These are phyloP conservation scores for Hoplostethus atlanticus DNA, from an alignment of 2,797 vertebrate genomes.

Conservation along the genomic window DNA sequence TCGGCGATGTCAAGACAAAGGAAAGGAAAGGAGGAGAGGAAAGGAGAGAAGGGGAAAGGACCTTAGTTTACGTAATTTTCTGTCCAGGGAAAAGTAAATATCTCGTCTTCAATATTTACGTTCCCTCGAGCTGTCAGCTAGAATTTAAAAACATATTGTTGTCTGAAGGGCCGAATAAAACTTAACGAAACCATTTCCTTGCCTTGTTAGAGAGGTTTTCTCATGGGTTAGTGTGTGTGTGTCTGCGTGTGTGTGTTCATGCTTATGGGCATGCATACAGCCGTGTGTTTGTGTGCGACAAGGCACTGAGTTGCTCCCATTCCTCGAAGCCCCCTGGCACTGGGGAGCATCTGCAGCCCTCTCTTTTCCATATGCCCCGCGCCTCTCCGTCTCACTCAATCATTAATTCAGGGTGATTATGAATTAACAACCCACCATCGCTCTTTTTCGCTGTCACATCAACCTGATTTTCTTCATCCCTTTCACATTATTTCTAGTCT, in stretches of 20 bases:
- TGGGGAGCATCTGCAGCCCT: conserved; percentile 77
- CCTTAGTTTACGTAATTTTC: conserved; percentile 32
- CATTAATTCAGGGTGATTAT: conserved; percentile 83
- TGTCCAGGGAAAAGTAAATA: conserved; percentile 56
- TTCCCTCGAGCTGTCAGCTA: conserved; percentile 41
- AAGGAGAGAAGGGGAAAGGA: conserved; percentile 4
- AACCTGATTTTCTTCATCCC: conserved; percentile 30
- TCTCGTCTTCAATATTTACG: conserved; percentile 60
- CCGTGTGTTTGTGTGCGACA: conserved; percentile 53
- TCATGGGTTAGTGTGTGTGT: conserved; percentile 26
- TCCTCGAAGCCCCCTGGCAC: conserved; percentile 57
- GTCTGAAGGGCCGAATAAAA: conserved; percentile 48
- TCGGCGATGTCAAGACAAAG: neutral
- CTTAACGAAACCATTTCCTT: conserved; percentile 31
- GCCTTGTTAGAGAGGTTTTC: conserved; percentile 39
- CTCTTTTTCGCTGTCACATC: conserved; percentile 51
- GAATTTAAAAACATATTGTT: conserved; percentile 34
- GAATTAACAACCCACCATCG: conserved; percentile 80
- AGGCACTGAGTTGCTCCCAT: conserved; percentile 63
- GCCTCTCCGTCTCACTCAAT: conserved; percentile 78
- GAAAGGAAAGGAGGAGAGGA: neutral
- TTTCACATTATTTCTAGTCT: conserved; percentile 36
- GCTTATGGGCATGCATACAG: conserved; percentile 45
- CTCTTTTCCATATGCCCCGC: conserved; percentile 78
- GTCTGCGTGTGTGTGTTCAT: conserved; percentile 19